Evolutionary conservation across 2,113 vertebrate genomes (phyloP).

Genomic region (Corythornis cristatus): DNA sequence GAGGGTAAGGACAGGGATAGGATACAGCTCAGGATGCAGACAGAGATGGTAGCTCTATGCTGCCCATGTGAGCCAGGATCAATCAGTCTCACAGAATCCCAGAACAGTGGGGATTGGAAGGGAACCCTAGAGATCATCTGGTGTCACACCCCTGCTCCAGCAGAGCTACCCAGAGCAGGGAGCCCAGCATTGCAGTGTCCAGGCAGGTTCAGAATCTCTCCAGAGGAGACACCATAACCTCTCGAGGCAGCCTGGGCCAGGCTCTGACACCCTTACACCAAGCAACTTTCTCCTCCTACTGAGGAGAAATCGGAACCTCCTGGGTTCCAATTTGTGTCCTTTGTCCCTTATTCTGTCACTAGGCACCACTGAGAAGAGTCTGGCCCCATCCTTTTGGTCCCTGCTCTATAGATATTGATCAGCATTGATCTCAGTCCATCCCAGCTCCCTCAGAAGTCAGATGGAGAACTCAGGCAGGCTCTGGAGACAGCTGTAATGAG

Average conservation of each 20-base stretch:
- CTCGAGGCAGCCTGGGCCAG: background rate
- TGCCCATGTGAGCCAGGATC: background rate
- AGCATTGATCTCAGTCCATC: background rate
- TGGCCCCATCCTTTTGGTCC: background rate
- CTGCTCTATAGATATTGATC: background rate
- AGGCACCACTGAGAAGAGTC: background rate
- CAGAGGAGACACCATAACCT: background rate
- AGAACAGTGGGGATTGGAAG: background rate
- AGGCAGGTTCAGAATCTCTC: background rate
- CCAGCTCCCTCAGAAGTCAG: background rate
- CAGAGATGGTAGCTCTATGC: background rate
- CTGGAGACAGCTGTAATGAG: background rate
- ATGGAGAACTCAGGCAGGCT: background rate
- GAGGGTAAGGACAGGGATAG: background rate
- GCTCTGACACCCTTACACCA: background rate
- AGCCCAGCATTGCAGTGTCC: background rate
- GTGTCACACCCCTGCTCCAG: background rate
- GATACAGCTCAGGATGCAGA: background rate
- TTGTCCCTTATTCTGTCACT: background rate
- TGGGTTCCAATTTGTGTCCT: background rate
- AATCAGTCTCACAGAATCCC: background rate
- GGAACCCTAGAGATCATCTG: background rate
- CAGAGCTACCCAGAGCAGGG: background rate
- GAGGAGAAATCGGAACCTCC: background rate
- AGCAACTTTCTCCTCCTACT: background rate